Evolutionary conservation across 2,113 vertebrate genomes (phyloP).

Genomic region (Spea multiplicata): DNA sequence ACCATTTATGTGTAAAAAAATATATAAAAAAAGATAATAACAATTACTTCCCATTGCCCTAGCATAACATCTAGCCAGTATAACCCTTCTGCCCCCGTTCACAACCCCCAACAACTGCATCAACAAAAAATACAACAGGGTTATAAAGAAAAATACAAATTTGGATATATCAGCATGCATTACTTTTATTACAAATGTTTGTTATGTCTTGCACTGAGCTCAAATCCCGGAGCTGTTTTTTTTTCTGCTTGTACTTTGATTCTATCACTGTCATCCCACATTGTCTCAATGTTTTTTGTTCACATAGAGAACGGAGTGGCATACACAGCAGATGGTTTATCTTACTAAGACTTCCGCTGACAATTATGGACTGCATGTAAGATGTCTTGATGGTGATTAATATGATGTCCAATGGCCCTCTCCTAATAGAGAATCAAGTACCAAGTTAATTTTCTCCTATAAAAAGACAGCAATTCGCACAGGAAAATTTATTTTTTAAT

Average conservation of each 20-base stretch:
- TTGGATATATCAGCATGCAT: too few relatives aligned
- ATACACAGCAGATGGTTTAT: slow-evolving; percentile 16
- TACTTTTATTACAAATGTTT: too few relatives aligned
- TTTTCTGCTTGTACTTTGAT: neutral
- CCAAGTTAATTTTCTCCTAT: neutral
- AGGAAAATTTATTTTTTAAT: neutral
- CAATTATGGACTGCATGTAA: slow-evolving; percentile 9
- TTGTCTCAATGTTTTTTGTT: slow-evolving; percentile 21
- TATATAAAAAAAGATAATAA: too few relatives aligned
- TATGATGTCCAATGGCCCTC: slow-evolving; percentile 5
- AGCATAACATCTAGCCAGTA: too few relatives aligned
- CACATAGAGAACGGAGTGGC: neutral
- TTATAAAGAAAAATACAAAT: too few relatives aligned
- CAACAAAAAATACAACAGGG: too few relatives aligned
- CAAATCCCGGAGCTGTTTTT: neutral
- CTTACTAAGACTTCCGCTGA: slow-evolving; percentile 13
- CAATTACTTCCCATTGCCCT: too few relatives aligned
- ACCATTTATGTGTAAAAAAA: too few relatives aligned
- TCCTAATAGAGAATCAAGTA: slow-evolving; percentile 8
- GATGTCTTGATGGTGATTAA: slow-evolving; percentile 19
- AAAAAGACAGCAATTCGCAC: neutral
- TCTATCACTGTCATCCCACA: slow-evolving; percentile 15
- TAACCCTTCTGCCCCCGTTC: too few relatives aligned
- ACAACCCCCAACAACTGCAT: too few relatives aligned
- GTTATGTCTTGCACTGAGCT: neutral